Conservation (phyloP, 37 sponge, comb jelly and placozoan species). For the Geodia barretti region DNA sequence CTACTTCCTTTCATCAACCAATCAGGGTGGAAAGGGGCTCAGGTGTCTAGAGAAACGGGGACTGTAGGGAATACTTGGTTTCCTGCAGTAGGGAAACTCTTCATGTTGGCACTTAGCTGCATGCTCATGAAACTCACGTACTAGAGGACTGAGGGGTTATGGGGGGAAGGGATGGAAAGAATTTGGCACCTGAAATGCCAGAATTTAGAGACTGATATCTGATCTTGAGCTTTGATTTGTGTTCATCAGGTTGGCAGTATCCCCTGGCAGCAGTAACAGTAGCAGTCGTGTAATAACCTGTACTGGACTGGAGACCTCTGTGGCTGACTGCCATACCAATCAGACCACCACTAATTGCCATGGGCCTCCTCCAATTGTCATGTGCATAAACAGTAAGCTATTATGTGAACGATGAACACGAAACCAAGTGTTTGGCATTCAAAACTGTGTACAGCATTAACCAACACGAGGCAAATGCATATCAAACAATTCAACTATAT, state of each 20-base stretch:
- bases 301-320: slow-evolving; percentile 13
- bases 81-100: too few species aligned
- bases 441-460: background rate
- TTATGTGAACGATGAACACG: background rate
- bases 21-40: too few species aligned
- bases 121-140: too few species aligned
- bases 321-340: slow-evolving; percentile 15
- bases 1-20: too few species aligned
- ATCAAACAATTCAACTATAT: background rate
- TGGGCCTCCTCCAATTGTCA: background rate
- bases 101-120: too few species aligned
- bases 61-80: too few species aligned
- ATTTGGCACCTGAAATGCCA: too few species aligned
- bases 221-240: too few species aligned
- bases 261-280: background rate
- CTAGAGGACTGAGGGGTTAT: too few species aligned
- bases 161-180: too few species aligned
- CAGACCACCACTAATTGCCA: background rate
- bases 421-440: background rate
- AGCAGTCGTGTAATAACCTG: slow-evolving; percentile 8
- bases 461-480: background rate
- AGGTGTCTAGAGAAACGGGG: too few species aligned
- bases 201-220: too few species aligned
- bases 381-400: slow-evolving; percentile 29
- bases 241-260: background rate